Evolutionary conservation across 2,888 invertebrate genomes (phyloP).

Genomic region (Lycocerus yunnanus): DNA sequence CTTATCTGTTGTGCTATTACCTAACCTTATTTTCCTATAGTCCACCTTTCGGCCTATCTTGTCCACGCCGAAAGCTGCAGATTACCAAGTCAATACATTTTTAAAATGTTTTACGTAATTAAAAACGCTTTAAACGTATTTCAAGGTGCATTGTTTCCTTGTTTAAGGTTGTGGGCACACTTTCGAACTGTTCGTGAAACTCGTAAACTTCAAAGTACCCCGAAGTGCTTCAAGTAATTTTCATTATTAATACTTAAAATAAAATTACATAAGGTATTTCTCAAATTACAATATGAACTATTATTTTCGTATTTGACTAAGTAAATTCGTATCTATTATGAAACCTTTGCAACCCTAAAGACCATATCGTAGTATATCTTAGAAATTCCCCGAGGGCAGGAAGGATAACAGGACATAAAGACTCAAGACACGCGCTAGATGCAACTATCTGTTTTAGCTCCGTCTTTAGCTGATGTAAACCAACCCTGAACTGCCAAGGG

Average conservation of each 20-base stretch:
- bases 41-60: neutral
- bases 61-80: neutral
- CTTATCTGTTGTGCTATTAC: neutral
- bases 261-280: neutral
- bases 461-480: conserved; percentile 37
- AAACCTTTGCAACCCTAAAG: conserved; percentile 36
- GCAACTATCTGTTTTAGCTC: conserved; percentile 37
- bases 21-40: neutral
- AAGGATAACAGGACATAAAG: conserved; percentile 39
- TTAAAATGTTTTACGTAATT: no score
- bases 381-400: conserved; percentile 35
- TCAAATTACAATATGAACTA: neutral
- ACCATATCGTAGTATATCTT: conserved; percentile 40
- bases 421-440: conserved; percentile 37
- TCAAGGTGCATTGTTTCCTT: neutral
- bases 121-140: no score
- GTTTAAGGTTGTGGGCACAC: neutral
- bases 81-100: no score
- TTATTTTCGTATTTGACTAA: conserved; percentile 25
- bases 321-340: conserved; percentile 33
- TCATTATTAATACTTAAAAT: neutral
- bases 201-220: neutral
- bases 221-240: neutral
- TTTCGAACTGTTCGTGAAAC: neutral
- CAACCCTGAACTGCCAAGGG: conserved; percentile 40